Conservation (phyloP, 2,888 invertebrate genomes). For the Hipparchia semele region DNA sequence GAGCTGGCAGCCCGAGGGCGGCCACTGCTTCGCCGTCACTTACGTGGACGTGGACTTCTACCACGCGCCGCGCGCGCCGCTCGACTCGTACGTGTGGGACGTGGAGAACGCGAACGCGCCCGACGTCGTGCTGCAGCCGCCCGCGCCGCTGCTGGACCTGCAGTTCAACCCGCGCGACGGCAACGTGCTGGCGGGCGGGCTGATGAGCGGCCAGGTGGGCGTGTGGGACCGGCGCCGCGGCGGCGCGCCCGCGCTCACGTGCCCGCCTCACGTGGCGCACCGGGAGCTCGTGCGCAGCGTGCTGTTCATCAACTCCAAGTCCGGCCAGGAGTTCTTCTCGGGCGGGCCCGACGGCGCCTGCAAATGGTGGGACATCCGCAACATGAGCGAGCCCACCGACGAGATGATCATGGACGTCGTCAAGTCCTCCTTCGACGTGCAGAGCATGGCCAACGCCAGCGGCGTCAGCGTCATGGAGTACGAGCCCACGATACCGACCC, state of each 20-base stretch:
- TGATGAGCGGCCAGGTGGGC: constrained; percentile 58
- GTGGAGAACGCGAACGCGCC: constrained; percentile 93
- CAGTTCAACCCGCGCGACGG: constrained; percentile 86
- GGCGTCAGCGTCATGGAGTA: constrained; percentile 86
- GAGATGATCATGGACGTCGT: constrained; percentile 86
- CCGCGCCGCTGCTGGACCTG: constrained; percentile 88
- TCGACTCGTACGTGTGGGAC: constrained; percentile 90
- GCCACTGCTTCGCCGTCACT: constrained; percentile 90
- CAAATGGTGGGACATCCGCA: constrained; percentile 90
- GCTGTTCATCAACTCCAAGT: constrained; percentile 95
- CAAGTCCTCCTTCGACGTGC: constrained; percentile 75
- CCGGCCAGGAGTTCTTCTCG: constrained; percentile 96
- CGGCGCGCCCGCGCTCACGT: constrained; percentile 86
- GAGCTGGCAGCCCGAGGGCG: constrained; percentile 94
- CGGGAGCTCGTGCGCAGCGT: constrained; percentile 92
- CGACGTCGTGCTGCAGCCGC: constrained; percentile 86
- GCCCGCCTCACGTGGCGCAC: constrained; percentile 91
- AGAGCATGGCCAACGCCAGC: constrained; percentile 79
- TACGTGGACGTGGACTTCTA: constrained; percentile 92
- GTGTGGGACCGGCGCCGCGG: constrained; percentile 92
- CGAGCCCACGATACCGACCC: constrained; percentile 88
- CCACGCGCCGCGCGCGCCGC: constrained; percentile 64
- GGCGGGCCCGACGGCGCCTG: constrained; percentile 94
- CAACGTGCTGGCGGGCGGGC: constrained; percentile 39
- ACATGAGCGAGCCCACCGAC: constrained; percentile 85